Evolutionary conservation across 2,113 vertebrate species (phyloP).

Genomic region (Microcebus griseorufus): DNA sequence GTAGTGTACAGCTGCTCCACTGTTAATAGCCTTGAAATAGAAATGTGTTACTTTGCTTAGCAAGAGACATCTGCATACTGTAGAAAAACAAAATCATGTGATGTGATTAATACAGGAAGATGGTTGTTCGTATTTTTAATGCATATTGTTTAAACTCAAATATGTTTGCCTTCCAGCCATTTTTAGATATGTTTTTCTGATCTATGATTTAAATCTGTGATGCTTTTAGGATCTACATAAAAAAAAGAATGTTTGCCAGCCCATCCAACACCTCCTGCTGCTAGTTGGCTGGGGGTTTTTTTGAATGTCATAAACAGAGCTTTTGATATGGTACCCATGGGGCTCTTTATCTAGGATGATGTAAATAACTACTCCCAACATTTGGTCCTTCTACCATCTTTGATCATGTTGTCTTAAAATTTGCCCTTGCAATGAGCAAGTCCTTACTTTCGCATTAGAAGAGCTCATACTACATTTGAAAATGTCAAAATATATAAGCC

Average conservation of each 20-base stretch:
- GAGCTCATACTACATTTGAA: conserved; percentile 76
- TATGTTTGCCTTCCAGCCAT: conserved; percentile 86
- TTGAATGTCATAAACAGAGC: conserved; percentile 77
- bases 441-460: conserved; percentile 74
- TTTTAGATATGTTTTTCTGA: conserved; percentile 81
- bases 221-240: conserved; percentile 81
- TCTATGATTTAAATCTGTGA: conserved; percentile 78
- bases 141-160: conserved; percentile 85
- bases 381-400: conserved; percentile 78
- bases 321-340: conserved; percentile 72
- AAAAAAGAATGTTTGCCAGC: conserved; percentile 75
- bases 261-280: conserved; percentile 75
- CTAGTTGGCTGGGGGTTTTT: conserved; percentile 68
- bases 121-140: conserved; percentile 84
- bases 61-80: conserved; percentile 85
- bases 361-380: conserved; percentile 80
- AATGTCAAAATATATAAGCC: conserved; percentile 73
- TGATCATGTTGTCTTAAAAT: conserved; percentile 75
- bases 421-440: conserved; percentile 73
- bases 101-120: conserved; percentile 85
- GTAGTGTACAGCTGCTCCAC: conserved; percentile 84
- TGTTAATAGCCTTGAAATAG: conserved; percentile 87
- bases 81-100: conserved; percentile 83
- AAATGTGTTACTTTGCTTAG: conserved; percentile 85
- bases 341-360: conserved; percentile 75